Evolutionary conservation across 2,797 vertebrate genomes (phyloP), one percentile per base, ranked within the genome.

Genomic region (Loris lydekkerianus): DNA sequence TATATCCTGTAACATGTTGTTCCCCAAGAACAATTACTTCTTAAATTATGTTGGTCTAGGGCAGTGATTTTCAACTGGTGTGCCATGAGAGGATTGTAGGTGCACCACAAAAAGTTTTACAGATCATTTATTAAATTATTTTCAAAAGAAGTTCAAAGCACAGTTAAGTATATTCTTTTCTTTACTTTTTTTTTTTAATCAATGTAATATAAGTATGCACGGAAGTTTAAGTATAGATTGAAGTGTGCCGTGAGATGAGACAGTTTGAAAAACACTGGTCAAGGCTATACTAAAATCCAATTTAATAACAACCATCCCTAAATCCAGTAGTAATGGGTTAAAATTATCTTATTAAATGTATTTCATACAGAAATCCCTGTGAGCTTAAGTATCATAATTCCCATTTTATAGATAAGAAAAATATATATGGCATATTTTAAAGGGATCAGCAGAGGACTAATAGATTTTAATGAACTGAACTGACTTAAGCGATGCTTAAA

Each of bases 321-420:
- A 91, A 84, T 34, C 17, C 43, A 83, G 58, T 75, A 91, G 49
- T 43, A 49, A 43, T 49, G 31, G 27, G 96, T 78, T 85, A 73
- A 92, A 88, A 88, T 58, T 20, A 82, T 83, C 63, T 90, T 72
- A 61, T 63, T 70, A 70, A 86, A 87, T n/a, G 77, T 46, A 60
- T 76, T 80, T 82, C 25, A 77, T 70, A 61, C 0, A 67, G 91
- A 89, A 89, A 23, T 23, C 4, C 29, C 23, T 89, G 37, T 83
- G 83, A 86, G 70, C 5, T 75, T 89, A 94, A 89, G 17, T 83
- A 80, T n/a, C 76, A 61, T 77, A 89, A 92, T 81, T 95, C 31
- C 56, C 56, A 81, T 91, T 93, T 95, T 90, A 87, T 46, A 82
- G 29, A 72, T 72, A 77, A 93, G 25, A 65, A 93, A 90, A 84